Evolutionary conservation across 2,888 invertebrate genomes (phyloP).

Genomic region (Ligdia adustata): DNA sequence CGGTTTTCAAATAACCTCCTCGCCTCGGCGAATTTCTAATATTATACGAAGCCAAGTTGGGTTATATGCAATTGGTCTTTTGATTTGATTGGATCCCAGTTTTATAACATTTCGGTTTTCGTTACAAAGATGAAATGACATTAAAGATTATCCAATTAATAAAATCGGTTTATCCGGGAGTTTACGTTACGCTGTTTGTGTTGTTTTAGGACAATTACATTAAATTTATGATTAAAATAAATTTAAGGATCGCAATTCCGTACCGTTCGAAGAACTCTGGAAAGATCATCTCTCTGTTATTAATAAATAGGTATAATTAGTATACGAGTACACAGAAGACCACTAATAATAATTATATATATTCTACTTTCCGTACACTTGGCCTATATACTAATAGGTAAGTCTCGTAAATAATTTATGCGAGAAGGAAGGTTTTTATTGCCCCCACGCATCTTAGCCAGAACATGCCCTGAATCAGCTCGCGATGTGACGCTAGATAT

Average conservation of each 20-base stretch:
- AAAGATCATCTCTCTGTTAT: too few relatives aligned
- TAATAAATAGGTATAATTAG: too few relatives aligned
- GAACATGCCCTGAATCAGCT: constrained; percentile 43
- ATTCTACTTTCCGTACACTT: background rate
- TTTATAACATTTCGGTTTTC: background rate
- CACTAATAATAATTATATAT: too few relatives aligned
- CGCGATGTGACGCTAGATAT: constrained; percentile 34
- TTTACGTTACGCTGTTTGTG: too few relatives aligned
- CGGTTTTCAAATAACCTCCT: constrained; percentile 7
- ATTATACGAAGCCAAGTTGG: background rate
- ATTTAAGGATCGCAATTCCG: too few relatives aligned
- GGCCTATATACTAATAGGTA: background rate
- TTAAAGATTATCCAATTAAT: too few relatives aligned
- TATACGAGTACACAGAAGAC: too few relatives aligned
- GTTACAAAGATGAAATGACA: background rate
- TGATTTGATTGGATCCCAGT: constrained; percentile 3
- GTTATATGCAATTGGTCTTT: constrained; percentile 6
- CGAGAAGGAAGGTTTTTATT: constrained; percentile 29
- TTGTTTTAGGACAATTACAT: too few relatives aligned
- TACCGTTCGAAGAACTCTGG: too few relatives aligned
- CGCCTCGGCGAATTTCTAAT: constrained; percentile 1
- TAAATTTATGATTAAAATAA: too few relatives aligned
- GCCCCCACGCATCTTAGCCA: constrained; percentile 35
- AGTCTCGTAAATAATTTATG: background rate
- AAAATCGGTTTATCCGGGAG: background rate